A percentile compares a stretch with the other conserved stretches of the same genome.
phyloP scores from a whole-genome alignment of 2,113 vertebrate species.

The Chionis minor region DNA sequence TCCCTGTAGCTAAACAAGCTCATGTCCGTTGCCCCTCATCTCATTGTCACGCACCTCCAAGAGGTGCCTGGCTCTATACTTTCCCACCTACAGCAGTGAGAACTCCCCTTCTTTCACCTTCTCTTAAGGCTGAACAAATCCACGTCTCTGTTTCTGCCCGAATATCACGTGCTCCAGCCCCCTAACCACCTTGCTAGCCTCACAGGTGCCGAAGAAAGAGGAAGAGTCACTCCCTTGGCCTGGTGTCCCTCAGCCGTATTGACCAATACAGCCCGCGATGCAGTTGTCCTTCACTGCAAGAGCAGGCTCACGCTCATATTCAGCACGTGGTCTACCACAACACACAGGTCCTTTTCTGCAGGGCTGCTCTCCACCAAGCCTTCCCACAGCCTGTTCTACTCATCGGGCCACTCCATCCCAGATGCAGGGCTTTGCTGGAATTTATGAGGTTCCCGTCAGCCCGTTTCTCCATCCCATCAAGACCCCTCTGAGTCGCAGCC shows the following conservation, averaged over 20 bases:
- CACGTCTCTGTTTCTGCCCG: neutral
- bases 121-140: neutral
- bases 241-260: neutral
- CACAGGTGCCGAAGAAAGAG: neutral
- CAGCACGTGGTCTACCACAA: neutral
- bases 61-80: neutral
- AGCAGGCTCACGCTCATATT: neutral
- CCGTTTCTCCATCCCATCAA: neutral
- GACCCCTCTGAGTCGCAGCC: neutral
- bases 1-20: neutral
- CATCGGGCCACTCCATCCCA: neutral
- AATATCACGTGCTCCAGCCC: accelerated
- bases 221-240: neutral
- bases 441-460: neutral
- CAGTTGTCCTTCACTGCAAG: accelerated
- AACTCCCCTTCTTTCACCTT: neutral
- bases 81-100: neutral
- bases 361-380: neutral
- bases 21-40: neutral
- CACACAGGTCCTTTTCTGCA: neutral
- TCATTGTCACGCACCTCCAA: neutral
- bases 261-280: neutral
- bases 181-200: neutral
- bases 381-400: neutral
- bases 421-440: neutral